Evolutionary conservation across 2,797 vertebrate genomes (phyloP).

Genomic region (Onychomys leucogaster): DNA sequence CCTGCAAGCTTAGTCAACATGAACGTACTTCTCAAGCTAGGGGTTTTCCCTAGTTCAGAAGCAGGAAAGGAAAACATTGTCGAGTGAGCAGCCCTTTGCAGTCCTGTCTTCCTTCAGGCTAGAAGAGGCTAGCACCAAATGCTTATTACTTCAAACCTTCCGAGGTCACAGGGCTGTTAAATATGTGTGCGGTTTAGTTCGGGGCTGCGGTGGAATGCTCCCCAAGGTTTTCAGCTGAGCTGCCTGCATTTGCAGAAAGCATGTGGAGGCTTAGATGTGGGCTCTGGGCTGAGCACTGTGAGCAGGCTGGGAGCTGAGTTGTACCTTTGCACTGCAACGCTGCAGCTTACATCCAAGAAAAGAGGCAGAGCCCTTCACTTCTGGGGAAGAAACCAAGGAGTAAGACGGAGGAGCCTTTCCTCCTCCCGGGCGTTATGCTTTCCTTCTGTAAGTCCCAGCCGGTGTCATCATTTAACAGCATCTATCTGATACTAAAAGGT

Average conservation of each 20-base stretch:
- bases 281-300: slow-evolving; percentile 67
- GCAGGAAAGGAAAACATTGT: slow-evolving; percentile 53
- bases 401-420: neutral
- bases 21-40: slow-evolving; percentile 61
- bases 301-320: slow-evolving; percentile 74
- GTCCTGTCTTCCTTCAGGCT: slow-evolving; percentile 36
- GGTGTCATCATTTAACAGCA: slow-evolving; percentile 68
- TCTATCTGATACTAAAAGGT: slow-evolving; percentile 72
- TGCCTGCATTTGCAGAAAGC: slow-evolving; percentile 79
- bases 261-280: slow-evolving; percentile 65
- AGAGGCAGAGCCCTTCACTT: slow-evolving; percentile 29
- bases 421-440: slow-evolving; percentile 65
- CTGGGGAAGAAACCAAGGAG: slow-evolving; percentile 2
- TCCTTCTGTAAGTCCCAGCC: slow-evolving; percentile 71
- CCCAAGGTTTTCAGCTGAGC: slow-evolving; percentile 75
- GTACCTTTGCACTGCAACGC: slow-evolving; percentile 57
- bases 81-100: slow-evolving; percentile 60
- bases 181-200: slow-evolving; percentile 80
- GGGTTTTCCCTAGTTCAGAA: slow-evolving; percentile 69
- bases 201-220: slow-evolving; percentile 74
- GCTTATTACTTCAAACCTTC: slow-evolving; percentile 75
- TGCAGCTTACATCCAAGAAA: slow-evolving; percentile 70
- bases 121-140: slow-evolving; percentile 52
- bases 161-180: slow-evolving; percentile 73
- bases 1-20: slow-evolving; percentile 57